Evolutionary conservation across 2,113 vertebrate species (phyloP).

Genomic region (Anoplopoma fimbria): DNA sequence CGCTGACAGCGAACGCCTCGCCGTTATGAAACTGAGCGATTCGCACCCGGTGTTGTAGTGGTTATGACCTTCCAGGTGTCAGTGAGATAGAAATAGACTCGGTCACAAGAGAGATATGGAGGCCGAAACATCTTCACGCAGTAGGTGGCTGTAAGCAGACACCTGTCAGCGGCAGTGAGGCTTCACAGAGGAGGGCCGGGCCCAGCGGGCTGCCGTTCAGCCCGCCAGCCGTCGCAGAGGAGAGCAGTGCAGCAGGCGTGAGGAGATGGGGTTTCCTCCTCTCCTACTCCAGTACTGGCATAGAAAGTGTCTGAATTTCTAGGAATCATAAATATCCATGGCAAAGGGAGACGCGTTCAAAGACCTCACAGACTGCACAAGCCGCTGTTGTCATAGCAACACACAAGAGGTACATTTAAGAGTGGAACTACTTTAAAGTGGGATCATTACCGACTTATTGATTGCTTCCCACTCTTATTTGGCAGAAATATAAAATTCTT

Average conservation of each 20-base stretch:
- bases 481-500: constrained; percentile 23
- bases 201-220: constrained; percentile 16
- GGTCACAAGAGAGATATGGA: constrained; percentile 53
- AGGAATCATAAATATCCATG: not conserved
- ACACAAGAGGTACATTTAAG: not conserved
- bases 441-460: constrained; percentile 24
- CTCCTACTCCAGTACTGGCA: not conserved
- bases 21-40: constrained; percentile 33
- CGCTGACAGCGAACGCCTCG: constrained; percentile 11
- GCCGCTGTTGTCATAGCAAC: constrained; percentile 21
- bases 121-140: constrained; percentile 55
- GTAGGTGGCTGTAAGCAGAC: constrained; percentile 66
- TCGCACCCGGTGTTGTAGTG: constrained; percentile 20
- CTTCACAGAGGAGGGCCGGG: not conserved
- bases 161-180: constrained; percentile 42
- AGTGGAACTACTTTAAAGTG: not conserved
- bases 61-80: constrained; percentile 58
- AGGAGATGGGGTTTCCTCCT: constrained; percentile 11
- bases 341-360: constrained; percentile 8
- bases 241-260: constrained; percentile 18
- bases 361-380: constrained; percentile 32
- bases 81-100: constrained; percentile 65
- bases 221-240: constrained; percentile 22
- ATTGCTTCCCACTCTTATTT: constrained; percentile 14
- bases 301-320: not conserved